Evolutionary conservation across 2,888 invertebrate genomes (phyloP).

Genomic region (Harmothoe impar): DNA sequence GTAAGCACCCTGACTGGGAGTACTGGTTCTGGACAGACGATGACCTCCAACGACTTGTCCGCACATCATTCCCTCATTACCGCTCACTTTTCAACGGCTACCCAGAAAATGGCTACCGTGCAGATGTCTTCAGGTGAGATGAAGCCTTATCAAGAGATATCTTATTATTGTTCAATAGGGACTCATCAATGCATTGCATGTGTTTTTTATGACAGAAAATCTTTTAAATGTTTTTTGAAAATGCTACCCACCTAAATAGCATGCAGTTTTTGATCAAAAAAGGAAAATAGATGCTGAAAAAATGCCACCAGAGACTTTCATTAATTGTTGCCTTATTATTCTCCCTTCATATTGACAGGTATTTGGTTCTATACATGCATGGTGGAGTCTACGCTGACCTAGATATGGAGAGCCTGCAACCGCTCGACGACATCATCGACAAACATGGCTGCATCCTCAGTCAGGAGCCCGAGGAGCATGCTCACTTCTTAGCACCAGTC

Average conservation of each 20-base stretch:
- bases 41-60: conserved; percentile 77
- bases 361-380: conserved; percentile 79
- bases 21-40: conserved; percentile 82
- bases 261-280: too few relatives aligned
- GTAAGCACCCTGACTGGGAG: conserved; percentile 79
- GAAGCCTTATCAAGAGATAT: too few relatives aligned
- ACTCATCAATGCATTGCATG: background rate
- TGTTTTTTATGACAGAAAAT: too few relatives aligned
- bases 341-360: conserved; percentile 72
- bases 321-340: too few relatives aligned
- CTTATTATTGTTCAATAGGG: background rate
- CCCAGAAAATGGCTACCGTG: conserved; percentile 76
- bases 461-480: conserved; percentile 70
- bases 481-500: conserved; percentile 66
- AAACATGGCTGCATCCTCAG: conserved; percentile 67
- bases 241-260: too few relatives aligned
- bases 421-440: conserved; percentile 70
- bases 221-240: too few relatives aligned
- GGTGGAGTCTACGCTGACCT: conserved; percentile 81
- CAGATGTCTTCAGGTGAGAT: conserved; percentile 79
- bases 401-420: conserved; percentile 79
- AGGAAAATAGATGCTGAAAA: too few relatives aligned
- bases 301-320: too few relatives aligned
- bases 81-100: conserved; percentile 77
- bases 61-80: conserved; percentile 75